These are phyloP conservation scores for Apostichopus californicus DNA, from an alignment of 35 echinoderm and acorn worm species.

Conservation along the genomic window DNA sequence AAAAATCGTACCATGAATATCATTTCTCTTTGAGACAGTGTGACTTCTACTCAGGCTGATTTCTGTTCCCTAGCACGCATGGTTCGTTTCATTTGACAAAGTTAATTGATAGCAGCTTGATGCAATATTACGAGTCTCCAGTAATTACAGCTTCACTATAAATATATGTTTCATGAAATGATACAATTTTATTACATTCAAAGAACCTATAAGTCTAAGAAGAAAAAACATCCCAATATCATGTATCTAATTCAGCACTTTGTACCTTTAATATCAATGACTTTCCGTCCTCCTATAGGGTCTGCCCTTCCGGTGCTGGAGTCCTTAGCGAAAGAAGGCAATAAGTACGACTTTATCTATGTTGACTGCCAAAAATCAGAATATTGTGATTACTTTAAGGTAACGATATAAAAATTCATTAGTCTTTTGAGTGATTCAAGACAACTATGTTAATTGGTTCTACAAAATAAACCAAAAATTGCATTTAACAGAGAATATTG, in stretches of 20 bases:
- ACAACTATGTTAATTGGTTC: no score
- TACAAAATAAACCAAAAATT: no score
- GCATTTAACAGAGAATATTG: no score
- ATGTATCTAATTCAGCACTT: neutral
- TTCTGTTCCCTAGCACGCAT: no score
- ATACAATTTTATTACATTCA: neutral
- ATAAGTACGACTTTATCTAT: constrained; percentile 52
- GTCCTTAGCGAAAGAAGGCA: constrained; percentile 23
- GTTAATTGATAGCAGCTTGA: no score
- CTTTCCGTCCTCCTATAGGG: neutral
- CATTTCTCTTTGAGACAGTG: no score
- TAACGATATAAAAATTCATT: neutral
- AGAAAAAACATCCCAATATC: no score
- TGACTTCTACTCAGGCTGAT: no score
- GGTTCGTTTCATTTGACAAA: no score
- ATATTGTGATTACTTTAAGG: constrained; percentile 54
- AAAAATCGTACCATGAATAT: no score
- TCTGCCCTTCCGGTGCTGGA: constrained; percentile 20
- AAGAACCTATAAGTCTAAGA: neutral
- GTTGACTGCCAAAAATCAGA: constrained; percentile 37
- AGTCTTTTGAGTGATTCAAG: no score
- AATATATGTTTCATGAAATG: neutral
- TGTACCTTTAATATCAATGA: neutral
- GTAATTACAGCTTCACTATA: neutral
- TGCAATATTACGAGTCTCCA: neutral